Conservation (phyloP, 2,888 invertebrate genomes). For the Apotomis betuletana region DNA sequence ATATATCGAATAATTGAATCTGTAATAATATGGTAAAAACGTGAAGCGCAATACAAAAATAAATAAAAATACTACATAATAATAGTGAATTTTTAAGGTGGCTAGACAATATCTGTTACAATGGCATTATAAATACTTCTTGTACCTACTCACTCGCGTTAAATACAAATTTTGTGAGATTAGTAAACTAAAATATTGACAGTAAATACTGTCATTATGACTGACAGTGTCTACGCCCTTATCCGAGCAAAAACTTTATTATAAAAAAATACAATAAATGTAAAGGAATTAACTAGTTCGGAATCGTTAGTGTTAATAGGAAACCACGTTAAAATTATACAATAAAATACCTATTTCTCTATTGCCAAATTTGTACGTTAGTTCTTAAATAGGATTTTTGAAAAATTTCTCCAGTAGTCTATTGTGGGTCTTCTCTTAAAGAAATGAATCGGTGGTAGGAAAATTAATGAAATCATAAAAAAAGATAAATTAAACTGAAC, state of each 20-base stretch:
- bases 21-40: conserved; percentile 23
- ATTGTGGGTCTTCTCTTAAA: conserved; percentile 67
- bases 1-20: conserved; percentile 23
- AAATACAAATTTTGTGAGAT: too few species aligned
- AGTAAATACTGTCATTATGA: conserved; percentile 21
- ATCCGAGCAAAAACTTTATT: not conserved
- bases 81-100: conserved; percentile 8
- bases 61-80: conserved; percentile 1
- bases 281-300: conserved; percentile 76
- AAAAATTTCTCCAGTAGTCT: conserved; percentile 74
- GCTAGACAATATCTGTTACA: conserved; percentile 28
- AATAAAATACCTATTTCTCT: conserved; percentile 65
- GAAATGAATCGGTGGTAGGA: conserved; percentile 61
- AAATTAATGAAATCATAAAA: conserved; percentile 56
- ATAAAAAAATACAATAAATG: conserved; percentile 61
- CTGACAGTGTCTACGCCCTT: conserved; percentile 29
- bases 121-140: conserved; percentile 4
- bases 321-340: conserved; percentile 69
- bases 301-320: conserved; percentile 65
- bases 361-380: conserved; percentile 79
- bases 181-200: too few species aligned
- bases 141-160: not conserved
- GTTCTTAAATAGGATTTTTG: conserved; percentile 67
- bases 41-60: not conserved
- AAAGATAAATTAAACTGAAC: conserved; percentile 59